Evolutionary conservation across 2,113 vertebrate species (phyloP), one percentile per base, ranked within the genome.

Genomic region (Edolisoma coerulescens): DNA sequence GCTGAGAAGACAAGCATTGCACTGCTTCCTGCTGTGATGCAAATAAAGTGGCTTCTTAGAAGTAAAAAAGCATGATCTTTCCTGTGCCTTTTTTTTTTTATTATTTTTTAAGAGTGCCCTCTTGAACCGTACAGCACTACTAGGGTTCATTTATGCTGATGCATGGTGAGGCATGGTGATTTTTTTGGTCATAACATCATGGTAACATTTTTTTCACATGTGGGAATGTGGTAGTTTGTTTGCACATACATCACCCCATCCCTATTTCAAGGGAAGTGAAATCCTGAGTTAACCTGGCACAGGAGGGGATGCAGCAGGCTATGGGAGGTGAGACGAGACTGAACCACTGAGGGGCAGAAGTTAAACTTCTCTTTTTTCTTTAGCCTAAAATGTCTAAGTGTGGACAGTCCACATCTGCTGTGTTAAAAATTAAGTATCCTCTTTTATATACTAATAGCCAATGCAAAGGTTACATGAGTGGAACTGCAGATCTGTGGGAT

Each of bases 1-100:
- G 53, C 65, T 70, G 57, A 84, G 49, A 57, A 80, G 50, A n/a
- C 0, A 6, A 73, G 47, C 9, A 20, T 10, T 81, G 64, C 20
- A 23, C 30, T 65, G 30, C 50, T 71, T 80, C 75, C 75, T 87
- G 47, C 26, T 54, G 44, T 5, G 63, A 93, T 90, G 92, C 88
- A 96, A 95, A 95, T 70, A 11, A 83, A 90, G 79, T 26, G 63
- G 76, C 33, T 95, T 86, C 27, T 2, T n/a, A 77, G 63, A 96
- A 84, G 27, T 53, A 37, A 76, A 90, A 91, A 88, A 42, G 0
- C 37, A 27, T 10, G n/a, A 16, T 76, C 17, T 13, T 71, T 24
- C 75, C 64, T 52, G 44, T 37, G 37, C 13, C 30, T 35, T 35
- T 35, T 35, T 79, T 26, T 64, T 44, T 16, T 5, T 5, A 32